Evolutionary conservation across 1,140 invertebrate species (phyloP).

Genomic region (Drosophila lacertosa): DNA sequence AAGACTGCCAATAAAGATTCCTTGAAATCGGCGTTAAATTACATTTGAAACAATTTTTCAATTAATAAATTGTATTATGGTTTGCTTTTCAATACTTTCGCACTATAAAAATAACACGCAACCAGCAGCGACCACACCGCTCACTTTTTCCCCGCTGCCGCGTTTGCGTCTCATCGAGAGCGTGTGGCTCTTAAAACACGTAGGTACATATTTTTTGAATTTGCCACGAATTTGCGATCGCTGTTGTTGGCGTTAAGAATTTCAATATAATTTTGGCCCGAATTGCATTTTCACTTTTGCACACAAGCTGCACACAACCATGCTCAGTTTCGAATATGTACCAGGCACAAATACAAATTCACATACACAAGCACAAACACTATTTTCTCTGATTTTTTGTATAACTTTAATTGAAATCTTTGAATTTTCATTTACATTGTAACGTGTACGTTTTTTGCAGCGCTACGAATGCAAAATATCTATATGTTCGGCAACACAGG

Average conservation of each 20-base stretch:
- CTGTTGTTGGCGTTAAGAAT: constrained; percentile 65
- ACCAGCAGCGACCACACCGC: constrained; percentile 23
- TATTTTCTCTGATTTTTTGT: constrained; percentile 28
- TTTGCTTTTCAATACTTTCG: constrained; percentile 37
- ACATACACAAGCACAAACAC: constrained; percentile 5
- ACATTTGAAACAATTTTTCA: constrained; percentile 32
- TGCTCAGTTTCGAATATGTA: constrained; percentile 9
- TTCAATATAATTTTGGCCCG: constrained; percentile 67
- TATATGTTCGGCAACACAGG: constrained; percentile 63
- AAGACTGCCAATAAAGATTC: constrained; percentile 10
- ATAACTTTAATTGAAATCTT: constrained; percentile 62
- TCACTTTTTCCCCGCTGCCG: constrained; percentile 41
- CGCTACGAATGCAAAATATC: constrained; percentile 38
- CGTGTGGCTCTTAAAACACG: constrained; percentile 20
- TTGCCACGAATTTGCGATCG: constrained; percentile 30
- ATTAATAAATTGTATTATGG: constrained; percentile 59
- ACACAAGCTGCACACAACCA: constrained; percentile 33
- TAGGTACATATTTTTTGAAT: constrained; percentile 39
- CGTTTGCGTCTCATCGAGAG: constrained; percentile 28
- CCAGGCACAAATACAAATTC: constrained; percentile 12
- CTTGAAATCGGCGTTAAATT: constrained; percentile 24
- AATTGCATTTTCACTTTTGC: constrained; percentile 75
- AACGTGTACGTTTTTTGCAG: constrained; percentile 23
- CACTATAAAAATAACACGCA: constrained; percentile 43
- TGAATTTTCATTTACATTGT: constrained; percentile 61